These are phyloP conservation scores for Papilio demoleus DNA, from an alignment of 2,888 invertebrate species.

Conservation along the genomic window DNA sequence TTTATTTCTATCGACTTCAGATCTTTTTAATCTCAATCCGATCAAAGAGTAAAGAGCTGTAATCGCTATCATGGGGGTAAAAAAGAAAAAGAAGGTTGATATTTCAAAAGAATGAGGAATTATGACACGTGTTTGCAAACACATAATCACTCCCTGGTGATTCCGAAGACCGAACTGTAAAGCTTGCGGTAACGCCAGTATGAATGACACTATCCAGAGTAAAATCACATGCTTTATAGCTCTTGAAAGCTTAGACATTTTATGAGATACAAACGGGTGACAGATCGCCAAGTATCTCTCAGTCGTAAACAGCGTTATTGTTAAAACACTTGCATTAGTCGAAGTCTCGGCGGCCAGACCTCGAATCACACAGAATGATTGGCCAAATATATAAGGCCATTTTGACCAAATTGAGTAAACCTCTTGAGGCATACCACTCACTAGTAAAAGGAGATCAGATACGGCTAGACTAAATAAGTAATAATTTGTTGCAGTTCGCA, in stretches of 20 bases:
- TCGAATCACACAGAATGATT: slow-evolving; percentile 89
- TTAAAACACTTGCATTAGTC: slow-evolving; percentile 89
- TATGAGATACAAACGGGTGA: slow-evolving; percentile 87
- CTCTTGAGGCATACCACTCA: slow-evolving; percentile 93
- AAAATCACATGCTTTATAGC: slow-evolving; percentile 91
- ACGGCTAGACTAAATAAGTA: slow-evolving; percentile 94
- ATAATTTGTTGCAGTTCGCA: slow-evolving; percentile 92
- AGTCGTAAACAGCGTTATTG: slow-evolving; percentile 93
- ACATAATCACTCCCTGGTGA: slow-evolving; percentile 72
- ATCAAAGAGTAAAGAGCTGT: slow-evolving; percentile 88
- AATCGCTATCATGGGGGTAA: slow-evolving; percentile 90
- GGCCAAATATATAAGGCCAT: slow-evolving; percentile 91
- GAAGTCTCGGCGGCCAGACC: slow-evolving; percentile 92
- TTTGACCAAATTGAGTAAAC: slow-evolving; percentile 90
- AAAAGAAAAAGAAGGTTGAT: slow-evolving; percentile 89
- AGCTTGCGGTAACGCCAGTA: slow-evolving; percentile 89
- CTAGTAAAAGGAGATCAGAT: slow-evolving; percentile 90
- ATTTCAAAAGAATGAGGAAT: slow-evolving; percentile 87
- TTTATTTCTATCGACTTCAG: slow-evolving; percentile 60
- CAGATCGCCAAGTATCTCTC: slow-evolving; percentile 87
- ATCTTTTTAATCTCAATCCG: slow-evolving; percentile 83
- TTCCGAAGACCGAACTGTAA: slow-evolving; percentile 72
- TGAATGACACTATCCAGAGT: slow-evolving; percentile 91
- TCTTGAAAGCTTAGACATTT: slow-evolving; percentile 93
- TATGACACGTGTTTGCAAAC: slow-evolving; percentile 76